Evolutionary conservation across 2,888 invertebrate genomes (phyloP).

Genomic region (Noctua comes): DNA sequence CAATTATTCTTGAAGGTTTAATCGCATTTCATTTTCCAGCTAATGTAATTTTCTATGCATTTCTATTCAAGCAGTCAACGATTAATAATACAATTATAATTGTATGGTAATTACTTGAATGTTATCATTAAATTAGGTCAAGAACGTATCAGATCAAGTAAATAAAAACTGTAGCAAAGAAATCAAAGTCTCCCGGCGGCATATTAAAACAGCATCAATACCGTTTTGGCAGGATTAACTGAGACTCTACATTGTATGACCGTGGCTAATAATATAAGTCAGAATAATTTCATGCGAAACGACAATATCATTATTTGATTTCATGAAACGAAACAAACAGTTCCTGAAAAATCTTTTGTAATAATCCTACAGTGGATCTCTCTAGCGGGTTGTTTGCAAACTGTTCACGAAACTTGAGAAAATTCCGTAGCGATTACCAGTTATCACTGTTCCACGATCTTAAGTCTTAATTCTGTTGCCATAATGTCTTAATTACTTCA

Average conservation of each 20-base stretch:
- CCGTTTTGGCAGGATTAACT: constrained; percentile 44
- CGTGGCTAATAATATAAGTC: constrained; percentile 38
- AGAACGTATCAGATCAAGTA: constrained; percentile 28
- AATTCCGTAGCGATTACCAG: constrained; percentile 14
- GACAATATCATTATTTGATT: neutral
- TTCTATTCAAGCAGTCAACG: constrained; percentile 1
- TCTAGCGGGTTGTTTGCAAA: constrained; percentile 3
- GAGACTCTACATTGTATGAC: constrained; percentile 36
- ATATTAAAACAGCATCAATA: constrained; percentile 32
- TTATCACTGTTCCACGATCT: constrained; percentile 16
- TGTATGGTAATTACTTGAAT: constrained; percentile 38
- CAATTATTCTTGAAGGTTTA: neutral
- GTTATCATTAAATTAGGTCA: constrained; percentile 44
- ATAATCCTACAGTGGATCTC: constrained; percentile 1
- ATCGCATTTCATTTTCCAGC: constrained; percentile 1
- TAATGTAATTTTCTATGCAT: constrained; percentile 18
- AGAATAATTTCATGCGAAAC: constrained; percentile 20
- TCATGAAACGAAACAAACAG: neutral
- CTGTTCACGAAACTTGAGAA: constrained; percentile 33
- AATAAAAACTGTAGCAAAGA: constrained; percentile 14
- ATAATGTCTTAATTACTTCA: constrained; percentile 25
- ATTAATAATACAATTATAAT: constrained; percentile 28
- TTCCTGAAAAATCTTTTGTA: neutral
- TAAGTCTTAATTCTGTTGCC: constrained; percentile 6
- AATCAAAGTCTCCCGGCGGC: constrained; percentile 22